A percentile compares a stretch with the other conserved stretches of the same genome.
phyloP scores from a whole-genome alignment of 2,797 vertebrate genomes.

The Gallinago nigripennis region DNA sequence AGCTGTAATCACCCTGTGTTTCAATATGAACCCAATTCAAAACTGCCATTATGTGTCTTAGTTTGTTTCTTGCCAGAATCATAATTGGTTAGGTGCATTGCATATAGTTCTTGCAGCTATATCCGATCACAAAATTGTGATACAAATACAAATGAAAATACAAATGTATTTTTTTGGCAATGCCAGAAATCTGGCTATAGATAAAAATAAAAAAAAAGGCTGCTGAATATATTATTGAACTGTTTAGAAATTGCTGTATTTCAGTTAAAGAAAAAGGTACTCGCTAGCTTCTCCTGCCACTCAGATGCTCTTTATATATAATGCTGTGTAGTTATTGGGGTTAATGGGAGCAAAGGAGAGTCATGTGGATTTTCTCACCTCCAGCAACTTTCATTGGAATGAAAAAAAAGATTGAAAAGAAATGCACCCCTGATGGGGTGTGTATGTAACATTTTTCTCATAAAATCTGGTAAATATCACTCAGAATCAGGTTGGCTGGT shows the following conservation, averaged over 20 bases:
- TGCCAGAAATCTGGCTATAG: not conserved
- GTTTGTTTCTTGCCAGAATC: not conserved
- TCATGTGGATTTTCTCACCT: not conserved
- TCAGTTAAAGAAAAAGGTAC: not conserved
- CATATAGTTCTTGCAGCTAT: not conserved
- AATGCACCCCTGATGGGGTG: not conserved
- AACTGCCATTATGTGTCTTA: not conserved
- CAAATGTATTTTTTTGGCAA: not conserved
- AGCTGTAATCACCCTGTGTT: not conserved
- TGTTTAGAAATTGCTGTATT: not conserved
- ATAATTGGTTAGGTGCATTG: not conserved
- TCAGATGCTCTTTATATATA: not conserved
- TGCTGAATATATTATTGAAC: not conserved
- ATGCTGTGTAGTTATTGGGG: not conserved
- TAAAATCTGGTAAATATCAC: conserved; percentile 32
- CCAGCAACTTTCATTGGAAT: not conserved
- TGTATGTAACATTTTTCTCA: not conserved
- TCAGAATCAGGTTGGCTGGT: conserved; percentile 35
- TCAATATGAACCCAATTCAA: not conserved
- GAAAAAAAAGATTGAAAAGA: not conserved
- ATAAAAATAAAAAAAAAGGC: not conserved
- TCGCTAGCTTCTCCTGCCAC: not conserved
- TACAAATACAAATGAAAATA: not conserved
- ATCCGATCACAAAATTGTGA: not conserved
- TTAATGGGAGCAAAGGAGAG: not conserved